These are phyloP conservation scores for Boleophthalmus pectinirostris DNA, from an alignment of 2,113 vertebrate species.

Conservation along the genomic window DNA sequence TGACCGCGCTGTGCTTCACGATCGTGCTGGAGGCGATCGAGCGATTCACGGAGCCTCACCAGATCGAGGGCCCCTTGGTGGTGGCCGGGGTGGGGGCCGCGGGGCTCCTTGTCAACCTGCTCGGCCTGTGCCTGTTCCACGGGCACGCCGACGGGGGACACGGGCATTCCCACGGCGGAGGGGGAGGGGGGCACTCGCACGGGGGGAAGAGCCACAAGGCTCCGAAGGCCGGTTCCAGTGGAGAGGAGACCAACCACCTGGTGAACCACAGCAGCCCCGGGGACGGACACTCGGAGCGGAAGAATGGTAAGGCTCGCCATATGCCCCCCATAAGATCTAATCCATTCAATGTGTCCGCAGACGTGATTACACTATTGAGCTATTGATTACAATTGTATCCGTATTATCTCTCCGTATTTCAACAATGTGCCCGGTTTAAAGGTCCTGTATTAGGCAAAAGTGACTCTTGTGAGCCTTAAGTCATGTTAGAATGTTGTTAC, in stretches of 20 bases:
- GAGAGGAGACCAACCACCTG: conserved; percentile 92
- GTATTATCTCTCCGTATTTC: no score
- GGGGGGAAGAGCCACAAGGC: conserved; percentile 65
- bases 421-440: no score
- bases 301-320: conserved; percentile 49
- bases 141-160: conserved; percentile 86
- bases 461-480: no score
- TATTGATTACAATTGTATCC: no score
- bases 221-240: conserved; percentile 67
- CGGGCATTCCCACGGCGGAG: conserved; percentile 82
- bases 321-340: not conserved
- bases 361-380: not conserved
- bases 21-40: conserved; percentile 94
- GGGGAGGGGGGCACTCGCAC: conserved; percentile 65
- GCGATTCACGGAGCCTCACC: conserved; percentile 91
- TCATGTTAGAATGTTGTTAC: no score
- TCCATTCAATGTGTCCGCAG: not conserved
- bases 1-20: conserved; percentile 96
- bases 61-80: conserved; percentile 86
- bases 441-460: no score
- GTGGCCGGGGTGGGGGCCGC: conserved; percentile 86
- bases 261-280: conserved; percentile 87
- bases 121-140: conserved; percentile 94
- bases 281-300: conserved; percentile 57
- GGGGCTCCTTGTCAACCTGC: conserved; percentile 92